A percentile compares a stretch with the other conserved stretches of the same genome.
These are phyloP conservation scores for Drosophila pseudoananassae DNA, from an alignment of 1,140 invertebrate species.

Conservation along the genomic window DNA sequence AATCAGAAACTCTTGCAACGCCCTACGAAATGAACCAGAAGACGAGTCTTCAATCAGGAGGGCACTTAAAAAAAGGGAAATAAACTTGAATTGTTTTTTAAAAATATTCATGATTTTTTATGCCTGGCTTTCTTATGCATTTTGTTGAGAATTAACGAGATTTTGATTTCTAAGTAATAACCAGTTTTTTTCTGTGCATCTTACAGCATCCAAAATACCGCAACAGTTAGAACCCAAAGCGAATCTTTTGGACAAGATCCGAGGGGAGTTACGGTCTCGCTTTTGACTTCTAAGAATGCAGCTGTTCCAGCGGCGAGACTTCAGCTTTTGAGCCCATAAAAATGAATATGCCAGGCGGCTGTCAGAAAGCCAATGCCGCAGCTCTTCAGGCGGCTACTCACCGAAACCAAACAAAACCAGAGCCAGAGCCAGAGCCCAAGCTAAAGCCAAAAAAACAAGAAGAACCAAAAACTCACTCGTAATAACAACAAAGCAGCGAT, in stretches of 20 bases:
- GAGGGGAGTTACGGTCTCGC: slow-evolving; percentile 24
- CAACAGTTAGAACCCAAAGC: slow-evolving; percentile 53
- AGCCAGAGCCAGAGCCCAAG: not conserved
- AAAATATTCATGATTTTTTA: no score
- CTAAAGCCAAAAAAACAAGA: not conserved
- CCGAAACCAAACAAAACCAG: not conserved
- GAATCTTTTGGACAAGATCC: slow-evolving; percentile 7
- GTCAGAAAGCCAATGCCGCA: slow-evolving; percentile 66
- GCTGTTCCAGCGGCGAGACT: slow-evolving; percentile 16
- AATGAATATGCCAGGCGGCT: slow-evolving; percentile 75
- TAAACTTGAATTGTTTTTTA: no score
- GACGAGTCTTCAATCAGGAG: slow-evolving; percentile 55
- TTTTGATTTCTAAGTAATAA: not conserved
- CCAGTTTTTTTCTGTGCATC: not conserved
- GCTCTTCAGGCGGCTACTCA: slow-evolving; percentile 72
- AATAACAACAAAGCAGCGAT: slow-evolving; percentile 30
- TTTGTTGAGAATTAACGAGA: no score
- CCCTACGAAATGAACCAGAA: slow-evolving; percentile 46
- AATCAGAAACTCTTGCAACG: slow-evolving; percentile 71
- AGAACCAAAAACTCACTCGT: slow-evolving; percentile 7
- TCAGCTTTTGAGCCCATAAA: slow-evolving; percentile 55
- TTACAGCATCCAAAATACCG: slow-evolving; percentile 45
- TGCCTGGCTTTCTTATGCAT: no score
- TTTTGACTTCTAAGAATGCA: slow-evolving; percentile 74
- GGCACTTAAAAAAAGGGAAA: not conserved